Percentiles rank a stretch among this genome's conserved stretches.
phyloP scores from a whole-genome alignment of 2,113 vertebrate genomes.

The Etheostoma cragini region DNA sequence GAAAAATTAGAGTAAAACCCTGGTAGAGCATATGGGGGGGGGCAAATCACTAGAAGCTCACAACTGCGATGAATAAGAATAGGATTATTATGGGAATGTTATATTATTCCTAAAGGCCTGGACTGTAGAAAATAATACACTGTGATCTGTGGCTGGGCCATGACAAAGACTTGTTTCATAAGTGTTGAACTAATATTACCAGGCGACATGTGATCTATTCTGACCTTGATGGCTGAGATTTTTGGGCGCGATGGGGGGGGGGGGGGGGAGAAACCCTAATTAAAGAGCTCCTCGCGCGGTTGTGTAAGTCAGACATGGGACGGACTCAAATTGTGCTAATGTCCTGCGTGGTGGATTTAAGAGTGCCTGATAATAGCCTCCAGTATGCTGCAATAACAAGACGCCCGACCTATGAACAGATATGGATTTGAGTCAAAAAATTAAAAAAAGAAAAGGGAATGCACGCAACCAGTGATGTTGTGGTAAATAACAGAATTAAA shows the following conservation, averaged over 20 bases:
- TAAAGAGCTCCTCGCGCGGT: constrained; percentile 79
- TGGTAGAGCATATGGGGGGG: constrained; percentile 60
- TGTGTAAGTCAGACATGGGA: constrained; percentile 68
- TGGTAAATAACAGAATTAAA: neutral
- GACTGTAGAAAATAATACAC: constrained; percentile 9
- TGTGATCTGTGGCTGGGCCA: neutral
- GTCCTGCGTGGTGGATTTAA: constrained; percentile 45
- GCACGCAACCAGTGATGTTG: neutral
- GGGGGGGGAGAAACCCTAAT: constrained; percentile 72
- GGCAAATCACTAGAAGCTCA: constrained; percentile 58
- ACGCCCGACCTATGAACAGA: constrained; percentile 9
- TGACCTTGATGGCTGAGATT: constrained; percentile 78
- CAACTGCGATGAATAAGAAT: constrained; percentile 47
- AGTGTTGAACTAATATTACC: constrained; percentile 62
- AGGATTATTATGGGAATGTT: constrained; percentile 45
- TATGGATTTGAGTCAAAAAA: neutral
- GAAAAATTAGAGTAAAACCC: constrained; percentile 59
- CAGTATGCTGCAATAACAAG: constrained; percentile 15
- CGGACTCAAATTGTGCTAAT: constrained; percentile 39
- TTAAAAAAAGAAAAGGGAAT: neutral
- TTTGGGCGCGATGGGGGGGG: constrained; percentile 50
- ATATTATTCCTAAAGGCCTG: constrained; percentile 19
- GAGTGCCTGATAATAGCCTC: constrained; percentile 22
- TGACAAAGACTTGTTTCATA: constrained; percentile 39
- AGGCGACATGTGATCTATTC: constrained; percentile 68